phyloP scores from a whole-genome alignment of 2,888 invertebrate species.

The Camptogramma bilineatum region DNA sequence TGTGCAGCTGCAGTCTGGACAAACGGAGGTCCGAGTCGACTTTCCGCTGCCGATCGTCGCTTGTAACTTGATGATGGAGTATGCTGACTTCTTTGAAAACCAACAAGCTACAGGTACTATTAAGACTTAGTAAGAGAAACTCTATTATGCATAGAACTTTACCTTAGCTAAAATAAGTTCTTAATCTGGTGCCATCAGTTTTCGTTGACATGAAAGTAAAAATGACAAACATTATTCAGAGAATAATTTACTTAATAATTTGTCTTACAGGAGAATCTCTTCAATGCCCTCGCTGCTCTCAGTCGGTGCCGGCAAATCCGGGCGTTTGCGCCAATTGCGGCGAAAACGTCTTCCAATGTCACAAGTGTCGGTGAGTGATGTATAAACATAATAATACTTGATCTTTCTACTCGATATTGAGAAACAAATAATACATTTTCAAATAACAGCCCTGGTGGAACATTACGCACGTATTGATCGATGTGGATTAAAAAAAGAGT shows the following conservation, averaged over 20 bases:
- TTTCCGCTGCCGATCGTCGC: conserved; percentile 98
- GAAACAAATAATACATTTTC: too few relatives aligned
- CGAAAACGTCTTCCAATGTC: conserved; percentile 99
- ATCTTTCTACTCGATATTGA: too few relatives aligned
- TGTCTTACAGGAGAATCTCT: conserved; percentile 89
- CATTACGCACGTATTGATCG: too few relatives aligned
- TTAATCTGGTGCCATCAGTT: too few relatives aligned
- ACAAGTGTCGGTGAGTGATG: conserved; percentile 93
- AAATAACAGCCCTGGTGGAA: too few relatives aligned
- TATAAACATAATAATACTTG: too few relatives aligned
- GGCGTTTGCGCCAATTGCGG: conserved; percentile 99
- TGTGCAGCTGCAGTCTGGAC: conserved; percentile 94
- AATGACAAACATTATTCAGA: not conserved
- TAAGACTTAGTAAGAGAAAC: not conserved
- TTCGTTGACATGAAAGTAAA: not conserved
- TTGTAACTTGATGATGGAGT: conserved; percentile 99
- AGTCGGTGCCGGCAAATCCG: conserved; percentile 98
- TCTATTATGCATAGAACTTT: too few relatives aligned
- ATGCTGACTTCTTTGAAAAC: conserved; percentile 98
- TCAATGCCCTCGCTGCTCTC: conserved; percentile 98
- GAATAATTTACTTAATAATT: not conserved
- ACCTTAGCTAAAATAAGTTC: too few relatives aligned
- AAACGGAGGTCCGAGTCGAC: conserved; percentile 98
- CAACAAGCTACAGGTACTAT: conserved; percentile 91
- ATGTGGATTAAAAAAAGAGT: too few relatives aligned